Conservation (phyloP, 2,888 invertebrate genomes). For the Erannis defoliaria region DNA sequence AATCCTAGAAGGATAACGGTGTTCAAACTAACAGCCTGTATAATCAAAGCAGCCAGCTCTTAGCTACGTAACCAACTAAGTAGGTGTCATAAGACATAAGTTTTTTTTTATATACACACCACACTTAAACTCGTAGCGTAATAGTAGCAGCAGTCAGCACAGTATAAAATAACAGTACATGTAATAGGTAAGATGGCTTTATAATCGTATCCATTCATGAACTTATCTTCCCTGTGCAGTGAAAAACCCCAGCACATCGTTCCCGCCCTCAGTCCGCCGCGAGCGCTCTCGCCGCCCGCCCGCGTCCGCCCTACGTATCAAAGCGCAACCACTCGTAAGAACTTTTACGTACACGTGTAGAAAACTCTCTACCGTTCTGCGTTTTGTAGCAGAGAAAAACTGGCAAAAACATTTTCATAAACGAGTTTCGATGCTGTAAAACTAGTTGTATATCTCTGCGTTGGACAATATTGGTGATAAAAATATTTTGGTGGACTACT, state of each 20-base stretch:
- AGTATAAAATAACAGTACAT: background rate
- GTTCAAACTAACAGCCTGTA: too few relatives aligned
- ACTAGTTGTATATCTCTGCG: background rate
- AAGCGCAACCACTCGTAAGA: background rate
- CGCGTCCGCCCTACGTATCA: conserved; percentile 32
- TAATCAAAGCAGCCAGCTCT: too few relatives aligned
- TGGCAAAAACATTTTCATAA: background rate
- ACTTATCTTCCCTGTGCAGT: conserved; percentile 37
- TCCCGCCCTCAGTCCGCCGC: conserved; percentile 69
- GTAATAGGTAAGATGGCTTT: background rate
- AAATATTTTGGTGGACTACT: conserved; percentile 43
- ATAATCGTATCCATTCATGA: conserved; percentile 9
- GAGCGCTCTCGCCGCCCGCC: conserved; percentile 60
- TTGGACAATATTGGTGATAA: background rate
- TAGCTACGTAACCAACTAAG: too few relatives aligned
- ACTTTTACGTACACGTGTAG: conserved; percentile 16
- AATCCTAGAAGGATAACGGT: too few relatives aligned
- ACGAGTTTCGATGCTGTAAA: background rate
- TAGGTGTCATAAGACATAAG: too few relatives aligned
- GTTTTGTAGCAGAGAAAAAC: background rate
- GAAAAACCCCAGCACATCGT: conserved; percentile 59
- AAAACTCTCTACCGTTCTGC: background rate
- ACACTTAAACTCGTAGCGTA: too few relatives aligned
- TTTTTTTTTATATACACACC: too few relatives aligned
- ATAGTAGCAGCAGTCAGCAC: background rate